Evolutionary conservation across 2,113 vertebrate species (phyloP).

Genomic region (Lagopus muta): DNA sequence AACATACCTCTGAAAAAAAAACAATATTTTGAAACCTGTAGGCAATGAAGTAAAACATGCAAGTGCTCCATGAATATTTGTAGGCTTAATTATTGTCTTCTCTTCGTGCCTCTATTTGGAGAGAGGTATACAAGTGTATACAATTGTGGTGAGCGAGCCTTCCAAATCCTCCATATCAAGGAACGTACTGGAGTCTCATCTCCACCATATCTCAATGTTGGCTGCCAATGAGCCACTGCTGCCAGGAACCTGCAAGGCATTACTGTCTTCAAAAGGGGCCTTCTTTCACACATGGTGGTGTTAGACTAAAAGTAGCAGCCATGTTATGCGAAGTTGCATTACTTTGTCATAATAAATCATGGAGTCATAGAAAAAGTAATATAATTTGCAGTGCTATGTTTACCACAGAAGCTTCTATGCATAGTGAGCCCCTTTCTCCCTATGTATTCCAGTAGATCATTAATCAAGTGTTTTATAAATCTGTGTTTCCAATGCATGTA

Average conservation of each 20-base stretch:
- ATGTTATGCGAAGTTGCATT: not conserved
- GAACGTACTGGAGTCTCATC: not conserved
- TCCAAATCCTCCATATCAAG: not conserved
- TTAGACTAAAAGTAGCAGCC: not conserved
- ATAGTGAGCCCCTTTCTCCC: not conserved
- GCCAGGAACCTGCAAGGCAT: not conserved
- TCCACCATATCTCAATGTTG: not conserved
- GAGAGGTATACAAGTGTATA: not conserved
- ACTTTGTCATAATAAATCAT: not conserved
- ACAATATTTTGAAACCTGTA: not conserved
- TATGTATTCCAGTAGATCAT: not conserved
- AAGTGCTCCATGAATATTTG: accelerated
- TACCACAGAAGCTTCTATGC: not conserved
- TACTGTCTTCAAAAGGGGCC: not conserved
- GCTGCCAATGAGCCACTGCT: not conserved
- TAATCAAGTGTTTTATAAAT: not conserved
- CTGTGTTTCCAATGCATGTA: not conserved
- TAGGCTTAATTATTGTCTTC: not conserved
- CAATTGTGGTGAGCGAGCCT: not conserved
- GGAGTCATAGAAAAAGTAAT: accelerated
- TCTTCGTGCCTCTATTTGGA: not conserved
- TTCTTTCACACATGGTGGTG: not conserved
- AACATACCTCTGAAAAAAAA: not conserved
- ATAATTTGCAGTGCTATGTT: not conserved
- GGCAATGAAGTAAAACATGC: not conserved